A percentile compares a stretch with the other conserved stretches of the same genome.
phyloP scores from a whole-genome alignment of 2,113 vertebrate species.

The Mirounga angustirostris region DNA sequence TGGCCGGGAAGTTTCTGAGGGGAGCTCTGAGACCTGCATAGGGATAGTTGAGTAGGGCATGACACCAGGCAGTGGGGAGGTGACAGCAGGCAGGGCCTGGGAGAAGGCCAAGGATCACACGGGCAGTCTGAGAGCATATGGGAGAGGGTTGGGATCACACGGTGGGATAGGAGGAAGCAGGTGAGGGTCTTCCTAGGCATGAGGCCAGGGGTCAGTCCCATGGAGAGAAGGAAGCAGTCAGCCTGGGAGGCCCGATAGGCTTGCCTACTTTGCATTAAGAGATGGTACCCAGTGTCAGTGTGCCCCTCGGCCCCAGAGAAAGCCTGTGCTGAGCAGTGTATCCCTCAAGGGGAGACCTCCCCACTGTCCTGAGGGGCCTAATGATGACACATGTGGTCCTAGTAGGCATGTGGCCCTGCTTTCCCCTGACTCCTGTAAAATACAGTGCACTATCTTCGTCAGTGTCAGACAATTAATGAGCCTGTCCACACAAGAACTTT shows the following conservation, averaged over 20 bases:
- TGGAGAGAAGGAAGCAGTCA: not conserved
- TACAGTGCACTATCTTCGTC: not conserved
- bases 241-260: not conserved
- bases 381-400: not conserved
- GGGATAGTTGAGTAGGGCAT: not conserved
- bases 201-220: not conserved
- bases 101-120: not conserved
- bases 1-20: not conserved
- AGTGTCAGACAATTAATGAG: not conserved
- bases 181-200: not conserved
- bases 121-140: not conserved
- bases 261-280: not conserved
- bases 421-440: not conserved
- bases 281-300: not conserved
- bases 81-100: not conserved
- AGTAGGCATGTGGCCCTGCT: not conserved
- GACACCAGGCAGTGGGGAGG: not conserved
- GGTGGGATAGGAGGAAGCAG: accelerated
- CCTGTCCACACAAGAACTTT: not conserved
- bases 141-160: not conserved
- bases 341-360: not conserved
- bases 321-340: not conserved
- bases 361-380: accelerated
- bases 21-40: not conserved
- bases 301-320: not conserved